Percentiles rank a stretch among this genome's conserved stretches.
These are phyloP conservation scores for Mamestra brassicae DNA, from an alignment of 2,888 invertebrate species.

Conservation along the genomic window DNA sequence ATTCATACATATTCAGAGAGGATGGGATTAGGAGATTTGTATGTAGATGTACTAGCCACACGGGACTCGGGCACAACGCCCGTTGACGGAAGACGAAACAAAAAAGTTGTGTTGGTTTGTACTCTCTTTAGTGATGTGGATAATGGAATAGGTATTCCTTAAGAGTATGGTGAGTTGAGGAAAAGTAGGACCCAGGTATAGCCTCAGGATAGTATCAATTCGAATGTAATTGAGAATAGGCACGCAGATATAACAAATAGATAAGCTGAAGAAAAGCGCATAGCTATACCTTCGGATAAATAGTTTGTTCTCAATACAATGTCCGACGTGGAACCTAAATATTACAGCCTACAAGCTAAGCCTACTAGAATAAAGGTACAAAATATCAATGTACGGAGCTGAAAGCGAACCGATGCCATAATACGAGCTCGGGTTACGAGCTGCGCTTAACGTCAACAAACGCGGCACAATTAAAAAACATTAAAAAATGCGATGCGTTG, in stretches of 20 bases:
- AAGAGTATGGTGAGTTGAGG: background rate
- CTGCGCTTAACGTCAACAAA: slow-evolving; percentile 78
- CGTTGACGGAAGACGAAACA: background rate
- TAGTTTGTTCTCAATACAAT: slow-evolving; percentile 30
- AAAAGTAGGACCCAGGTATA: background rate
- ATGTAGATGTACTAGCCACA: slow-evolving; percentile 41
- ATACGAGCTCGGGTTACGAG: slow-evolving; percentile 73
- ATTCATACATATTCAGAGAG: slow-evolving; percentile 48
- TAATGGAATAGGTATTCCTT: background rate
- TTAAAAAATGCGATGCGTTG: slow-evolving; percentile 87
- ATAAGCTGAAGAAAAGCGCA: slow-evolving; percentile 21
- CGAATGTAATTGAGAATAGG: slow-evolving; percentile 16
- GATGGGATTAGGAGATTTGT: slow-evolving; percentile 51
- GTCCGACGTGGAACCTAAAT: slow-evolving; percentile 34
- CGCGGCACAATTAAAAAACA: slow-evolving; percentile 85
- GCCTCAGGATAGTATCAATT: background rate
- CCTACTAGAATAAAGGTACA: slow-evolving; percentile 44
- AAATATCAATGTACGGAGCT: slow-evolving; percentile 50
- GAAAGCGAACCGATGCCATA: slow-evolving; percentile 73
- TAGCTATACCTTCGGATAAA: background rate
- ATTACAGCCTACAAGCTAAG: slow-evolving; percentile 37
- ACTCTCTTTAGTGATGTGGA: background rate
- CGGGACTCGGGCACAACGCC: background rate
- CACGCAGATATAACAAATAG: slow-evolving; percentile 14
- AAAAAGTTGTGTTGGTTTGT: slow-evolving; percentile 13